A percentile compares a stretch with the other conserved stretches of the same genome.
phyloP scores from a whole-genome alignment of 2,797 vertebrate species.

The Acanthopagrus latus region DNA sequence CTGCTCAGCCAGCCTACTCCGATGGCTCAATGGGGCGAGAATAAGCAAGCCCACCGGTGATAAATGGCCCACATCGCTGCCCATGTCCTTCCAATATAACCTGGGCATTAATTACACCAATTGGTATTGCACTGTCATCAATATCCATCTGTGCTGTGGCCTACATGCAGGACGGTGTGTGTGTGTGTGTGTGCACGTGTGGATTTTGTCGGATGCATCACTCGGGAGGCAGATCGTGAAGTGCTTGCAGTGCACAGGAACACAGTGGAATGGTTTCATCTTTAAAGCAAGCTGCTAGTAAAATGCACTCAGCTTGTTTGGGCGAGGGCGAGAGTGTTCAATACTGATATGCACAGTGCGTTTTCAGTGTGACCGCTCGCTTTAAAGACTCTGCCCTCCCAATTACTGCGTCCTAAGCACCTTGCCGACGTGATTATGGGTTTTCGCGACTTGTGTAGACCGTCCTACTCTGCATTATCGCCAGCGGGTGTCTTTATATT shows the following conservation, averaged over 20 bases:
- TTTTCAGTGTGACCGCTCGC: slow-evolving; percentile 12
- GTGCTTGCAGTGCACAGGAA: slow-evolving; percentile 24
- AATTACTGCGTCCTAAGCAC: slow-evolving; percentile 31
- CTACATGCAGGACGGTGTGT: slow-evolving; percentile 16
- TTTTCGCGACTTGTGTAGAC: slow-evolving; percentile 25
- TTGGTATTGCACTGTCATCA: slow-evolving; percentile 84
- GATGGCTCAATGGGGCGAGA: slow-evolving; percentile 81
- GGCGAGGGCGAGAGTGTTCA: slow-evolving; percentile 11
- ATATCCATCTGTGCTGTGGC: slow-evolving; percentile 71
- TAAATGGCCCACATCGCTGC: slow-evolving; percentile 81
- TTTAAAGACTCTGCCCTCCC: slow-evolving; percentile 31
- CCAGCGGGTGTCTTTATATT: slow-evolving; percentile 25
- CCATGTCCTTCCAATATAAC: slow-evolving; percentile 83
- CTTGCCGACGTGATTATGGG: slow-evolving; percentile 37
- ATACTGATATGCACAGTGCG: slow-evolving; percentile 7
- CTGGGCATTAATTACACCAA: slow-evolving; percentile 86
- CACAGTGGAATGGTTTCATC: slow-evolving; percentile 46
- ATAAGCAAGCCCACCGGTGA: slow-evolving; percentile 80
- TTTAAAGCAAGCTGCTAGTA: slow-evolving; percentile 46
- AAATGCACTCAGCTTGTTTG: slow-evolving; percentile 26
- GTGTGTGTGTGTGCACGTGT: slow-evolving; percentile 7
- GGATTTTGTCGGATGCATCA: slow-evolving; percentile 46
- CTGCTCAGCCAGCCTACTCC: slow-evolving; percentile 76
- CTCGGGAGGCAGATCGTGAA: slow-evolving; percentile 28
- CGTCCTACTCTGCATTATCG: slow-evolving; percentile 12